phyloP scores from a whole-genome alignment of 1,140 invertebrate species.

The Pseudomyrmex pallidus region DNA sequence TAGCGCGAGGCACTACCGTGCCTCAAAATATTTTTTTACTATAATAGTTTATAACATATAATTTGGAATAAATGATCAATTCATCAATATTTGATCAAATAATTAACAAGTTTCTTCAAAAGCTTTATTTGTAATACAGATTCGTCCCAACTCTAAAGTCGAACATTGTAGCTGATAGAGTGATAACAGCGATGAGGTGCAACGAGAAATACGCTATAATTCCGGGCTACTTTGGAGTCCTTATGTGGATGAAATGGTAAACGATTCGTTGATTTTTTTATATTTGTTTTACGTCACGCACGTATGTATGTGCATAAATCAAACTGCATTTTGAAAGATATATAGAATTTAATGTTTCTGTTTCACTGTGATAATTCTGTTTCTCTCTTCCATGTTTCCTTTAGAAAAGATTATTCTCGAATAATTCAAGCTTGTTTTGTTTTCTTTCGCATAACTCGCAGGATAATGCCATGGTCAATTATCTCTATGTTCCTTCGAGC shows the following conservation, averaged over 20 bases:
- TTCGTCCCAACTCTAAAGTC: constrained; percentile 93
- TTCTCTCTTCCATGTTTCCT: too few relatives aligned
- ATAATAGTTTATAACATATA: too few relatives aligned
- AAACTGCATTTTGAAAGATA: background rate
- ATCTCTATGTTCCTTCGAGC: constrained; percentile 87
- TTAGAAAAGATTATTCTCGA: too few relatives aligned
- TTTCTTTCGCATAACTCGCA: constrained; percentile 77
- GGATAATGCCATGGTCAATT: constrained; percentile 89
- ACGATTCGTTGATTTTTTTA: constrained; percentile 49
- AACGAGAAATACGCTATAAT: constrained; percentile 92
- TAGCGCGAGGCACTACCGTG: too few relatives aligned
- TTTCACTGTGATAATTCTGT: too few relatives aligned
- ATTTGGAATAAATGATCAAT: too few relatives aligned
- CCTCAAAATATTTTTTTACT: background rate
- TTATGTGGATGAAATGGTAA: constrained; percentile 90
- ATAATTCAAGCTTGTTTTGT: too few relatives aligned
- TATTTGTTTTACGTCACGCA: background rate
- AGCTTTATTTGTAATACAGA: constrained; percentile 79
- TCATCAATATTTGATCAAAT: background rate
- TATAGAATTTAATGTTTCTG: too few relatives aligned
- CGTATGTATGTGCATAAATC: background rate
- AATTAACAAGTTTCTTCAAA: background rate
- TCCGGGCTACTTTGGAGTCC: constrained; percentile 89
- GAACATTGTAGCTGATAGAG: constrained; percentile 93
- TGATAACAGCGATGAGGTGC: constrained; percentile 92